Percentiles rank a stretch among this genome's conserved stretches.
Conservation (phyloP, 2,113 vertebrate genomes). For the Pithys albifrons region DNA sequence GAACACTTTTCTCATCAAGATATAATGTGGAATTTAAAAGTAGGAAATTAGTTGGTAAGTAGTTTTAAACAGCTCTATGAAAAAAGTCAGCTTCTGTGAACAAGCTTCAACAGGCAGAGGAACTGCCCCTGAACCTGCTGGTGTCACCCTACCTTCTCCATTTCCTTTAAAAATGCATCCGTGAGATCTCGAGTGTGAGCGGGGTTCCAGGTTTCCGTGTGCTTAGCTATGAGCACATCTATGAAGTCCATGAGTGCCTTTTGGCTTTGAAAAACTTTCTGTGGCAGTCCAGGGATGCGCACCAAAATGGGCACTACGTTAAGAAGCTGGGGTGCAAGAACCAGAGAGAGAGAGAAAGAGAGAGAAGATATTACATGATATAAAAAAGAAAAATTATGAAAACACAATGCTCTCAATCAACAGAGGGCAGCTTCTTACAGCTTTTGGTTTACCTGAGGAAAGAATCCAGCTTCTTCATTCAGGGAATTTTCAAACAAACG, state of each 20-base stretch:
- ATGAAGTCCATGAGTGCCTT: not conserved
- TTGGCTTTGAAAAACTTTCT: not conserved
- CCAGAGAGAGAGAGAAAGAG: not conserved
- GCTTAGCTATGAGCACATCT: not conserved
- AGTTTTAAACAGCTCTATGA: not conserved
- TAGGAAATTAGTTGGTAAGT: not conserved
- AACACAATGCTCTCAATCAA: not conserved
- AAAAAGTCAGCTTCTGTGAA: not conserved
- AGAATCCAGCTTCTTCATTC: not conserved
- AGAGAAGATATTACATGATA: not conserved
- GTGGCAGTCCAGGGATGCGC: constrained; percentile 48
- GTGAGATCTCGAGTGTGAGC: constrained; percentile 52
- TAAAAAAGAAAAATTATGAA: not conserved
- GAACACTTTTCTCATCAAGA: not conserved
- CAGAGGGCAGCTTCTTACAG: not conserved
- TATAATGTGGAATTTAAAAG: not conserved
- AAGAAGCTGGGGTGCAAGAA: constrained; percentile 54
- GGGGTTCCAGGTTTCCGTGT: constrained; percentile 42
- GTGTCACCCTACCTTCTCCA: constrained; percentile 67
- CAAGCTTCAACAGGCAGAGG: not conserved
- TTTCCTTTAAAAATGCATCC: constrained; percentile 66
- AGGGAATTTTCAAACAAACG: not conserved
- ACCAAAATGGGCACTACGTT: constrained; percentile 27
- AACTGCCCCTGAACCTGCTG: not conserved
- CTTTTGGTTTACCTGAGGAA: constrained; percentile 50